Percentiles rank a stretch among this genome's conserved stretches.
These are phyloP conservation scores for Drosophila yooni DNA, from an alignment of 2,888 invertebrate species.

Conservation along the genomic window DNA sequence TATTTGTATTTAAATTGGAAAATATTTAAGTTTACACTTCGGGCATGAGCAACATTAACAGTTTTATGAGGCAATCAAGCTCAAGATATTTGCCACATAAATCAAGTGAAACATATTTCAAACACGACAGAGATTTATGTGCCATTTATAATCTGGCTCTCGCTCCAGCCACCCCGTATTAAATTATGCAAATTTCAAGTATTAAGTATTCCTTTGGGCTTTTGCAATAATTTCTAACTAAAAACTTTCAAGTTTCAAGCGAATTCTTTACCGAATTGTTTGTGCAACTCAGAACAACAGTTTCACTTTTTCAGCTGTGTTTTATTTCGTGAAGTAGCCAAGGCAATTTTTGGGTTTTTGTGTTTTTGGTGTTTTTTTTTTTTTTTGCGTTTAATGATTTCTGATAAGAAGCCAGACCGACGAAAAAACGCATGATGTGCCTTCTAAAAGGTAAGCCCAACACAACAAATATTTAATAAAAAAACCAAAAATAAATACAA, in stretches of 20 bases:
- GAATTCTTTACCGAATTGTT: background rate
- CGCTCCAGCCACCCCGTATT: background rate
- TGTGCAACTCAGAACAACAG: background rate
- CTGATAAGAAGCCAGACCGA: slow-evolving; percentile 51
- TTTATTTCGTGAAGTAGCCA: slow-evolving; percentile 20
- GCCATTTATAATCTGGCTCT: background rate
- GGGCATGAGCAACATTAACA: background rate
- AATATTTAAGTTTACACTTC: background rate
- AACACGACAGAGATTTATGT: background rate
- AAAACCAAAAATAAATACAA: background rate
- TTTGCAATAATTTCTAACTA: background rate
- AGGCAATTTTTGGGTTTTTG: slow-evolving; percentile 15
- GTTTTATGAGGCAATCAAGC: background rate
- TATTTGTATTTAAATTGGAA: background rate
- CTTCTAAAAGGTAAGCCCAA: slow-evolving; percentile 47
- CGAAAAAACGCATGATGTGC: slow-evolving; percentile 49
- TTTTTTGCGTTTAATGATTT: slow-evolving; percentile 39
- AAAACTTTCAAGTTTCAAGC: background rate
- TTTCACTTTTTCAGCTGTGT: slow-evolving; percentile 2
- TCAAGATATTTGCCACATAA: background rate
- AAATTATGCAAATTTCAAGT: background rate
- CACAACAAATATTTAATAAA: slow-evolving; percentile 27
- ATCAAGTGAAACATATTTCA: background rate
- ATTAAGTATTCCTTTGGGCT: background rate
- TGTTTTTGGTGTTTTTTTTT: background rate